Evolutionary conservation across 2,113 vertebrate species (phyloP), one percentile per base, ranked within the genome.

Genomic region (Ammodytes dubius): DNA sequence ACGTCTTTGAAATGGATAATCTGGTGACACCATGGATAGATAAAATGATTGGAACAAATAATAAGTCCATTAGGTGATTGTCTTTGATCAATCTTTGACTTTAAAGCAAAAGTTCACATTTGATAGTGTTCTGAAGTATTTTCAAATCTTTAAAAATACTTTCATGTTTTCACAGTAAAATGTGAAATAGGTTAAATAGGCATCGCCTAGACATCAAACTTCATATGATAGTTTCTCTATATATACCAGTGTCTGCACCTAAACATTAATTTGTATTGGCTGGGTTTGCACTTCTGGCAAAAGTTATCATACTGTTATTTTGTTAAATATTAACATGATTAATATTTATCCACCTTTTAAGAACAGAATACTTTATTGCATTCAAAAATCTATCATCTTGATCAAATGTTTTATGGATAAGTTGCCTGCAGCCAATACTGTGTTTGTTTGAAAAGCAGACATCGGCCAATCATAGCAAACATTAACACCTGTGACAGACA

Each of bases 361-460:
- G 1, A 12, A n/a, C 2, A 12, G 0, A n/a, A 37, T 8, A 27
- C 17, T 71, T 11, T 5, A 19, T 4, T 43, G 17, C 17, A 56
- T 56, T 42, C 7, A n/a, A n/a, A 40, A 27, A 27, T 27, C 27
- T 27, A 27, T 27, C 11, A 52, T 19, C 35, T 40, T 11, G 3
- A 54, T 27, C 27, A 27, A 27, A 27, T 27, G 27, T 27, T 27
- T 27, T 27, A 27, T 27, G 27, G 27, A 27, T 27, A 27, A 27
- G 42, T 11, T 13, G 6, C 10, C 45, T 60, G 35, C 15, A 61
- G 46, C 17, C 14, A 17, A 14, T 17, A 2, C 19, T 17, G 12
- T 37, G 58, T 74, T 61, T 37, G 58, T 74, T 61, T 74, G n/a
- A 35, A 42, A 42, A 63, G 47, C n/a, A 35, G 59, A 52, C n/a